These are phyloP conservation scores for Cistogaster globosa DNA, from an alignment of 2,888 invertebrate genomes.

Conservation along the genomic window DNA sequence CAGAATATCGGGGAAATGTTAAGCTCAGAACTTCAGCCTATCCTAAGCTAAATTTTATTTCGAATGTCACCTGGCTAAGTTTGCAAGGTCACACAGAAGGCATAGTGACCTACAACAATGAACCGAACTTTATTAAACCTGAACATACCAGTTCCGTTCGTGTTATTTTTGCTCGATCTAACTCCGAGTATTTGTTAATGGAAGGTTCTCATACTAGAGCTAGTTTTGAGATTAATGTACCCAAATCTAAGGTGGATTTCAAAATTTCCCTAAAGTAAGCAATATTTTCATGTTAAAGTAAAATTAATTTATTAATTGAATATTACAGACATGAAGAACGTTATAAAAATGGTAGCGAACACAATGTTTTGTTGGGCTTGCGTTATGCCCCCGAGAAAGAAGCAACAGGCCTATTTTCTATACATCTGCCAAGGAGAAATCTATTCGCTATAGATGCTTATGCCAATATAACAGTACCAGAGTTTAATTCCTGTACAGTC, in stretches of 20 bases:
- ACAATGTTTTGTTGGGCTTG: conserved; percentile 84
- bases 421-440: conserved; percentile 87
- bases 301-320: not conserved
- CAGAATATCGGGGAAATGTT: conserved; percentile 85
- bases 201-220: conserved; percentile 84
- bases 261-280: conserved; percentile 84
- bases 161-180: conserved; percentile 86
- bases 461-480: conserved; percentile 89
- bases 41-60: conserved; percentile 88
- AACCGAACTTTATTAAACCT: conserved; percentile 85
- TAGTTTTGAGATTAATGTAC: conserved; percentile 86
- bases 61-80: conserved; percentile 87
- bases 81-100: conserved; percentile 89
- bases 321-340: conserved; percentile 80
- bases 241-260: conserved; percentile 87
- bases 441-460: conserved; percentile 88
- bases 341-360: conserved; percentile 84
- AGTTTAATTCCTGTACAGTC: conserved; percentile 88
- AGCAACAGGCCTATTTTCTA: conserved; percentile 84
- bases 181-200: conserved; percentile 85
- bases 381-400: conserved; percentile 86
- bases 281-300: not conserved
- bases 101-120: conserved; percentile 88
- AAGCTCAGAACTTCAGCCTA: conserved; percentile 90
- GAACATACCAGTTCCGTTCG: conserved; percentile 86